phyloP scores from a whole-genome alignment of 2,797 vertebrate species.

The Pseudocheirus occidentalis region DNA sequence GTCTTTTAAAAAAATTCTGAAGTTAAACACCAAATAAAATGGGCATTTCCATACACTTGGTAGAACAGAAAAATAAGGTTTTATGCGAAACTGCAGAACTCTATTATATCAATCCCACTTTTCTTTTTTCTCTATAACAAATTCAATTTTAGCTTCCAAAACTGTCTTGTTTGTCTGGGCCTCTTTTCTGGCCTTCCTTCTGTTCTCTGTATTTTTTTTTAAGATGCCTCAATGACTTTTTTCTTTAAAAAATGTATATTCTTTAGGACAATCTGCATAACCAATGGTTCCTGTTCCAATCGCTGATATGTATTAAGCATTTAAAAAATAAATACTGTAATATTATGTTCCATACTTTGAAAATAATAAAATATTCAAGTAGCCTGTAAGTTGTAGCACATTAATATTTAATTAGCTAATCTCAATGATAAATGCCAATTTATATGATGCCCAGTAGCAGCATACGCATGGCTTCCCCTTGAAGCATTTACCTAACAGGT shows the following conservation, averaged over 20 bases:
- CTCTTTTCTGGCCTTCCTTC: not conserved
- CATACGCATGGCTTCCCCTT: constrained; percentile 16
- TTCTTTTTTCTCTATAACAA: not conserved
- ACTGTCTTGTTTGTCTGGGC: not conserved
- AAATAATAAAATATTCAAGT: constrained; percentile 73
- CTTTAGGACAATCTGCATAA: constrained; percentile 54
- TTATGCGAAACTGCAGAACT: not conserved
- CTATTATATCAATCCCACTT: not conserved
- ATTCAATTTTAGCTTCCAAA: not conserved
- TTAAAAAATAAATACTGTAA: constrained; percentile 69
- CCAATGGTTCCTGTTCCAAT: constrained; percentile 67
- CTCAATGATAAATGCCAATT: constrained; percentile 62
- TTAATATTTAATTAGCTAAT: constrained; percentile 70
- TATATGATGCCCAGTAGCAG: constrained; percentile 26
- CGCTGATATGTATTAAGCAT: constrained; percentile 67
- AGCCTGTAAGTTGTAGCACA: constrained; percentile 74
- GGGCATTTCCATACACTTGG: not conserved
- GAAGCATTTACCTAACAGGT: constrained; percentile 46
- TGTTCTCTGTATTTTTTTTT: not conserved
- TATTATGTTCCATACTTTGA: constrained; percentile 62
- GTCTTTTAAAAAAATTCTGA: not conserved
- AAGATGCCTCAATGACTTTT: not conserved
- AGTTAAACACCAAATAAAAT: not conserved
- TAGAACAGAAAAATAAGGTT: not conserved
- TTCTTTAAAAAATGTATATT: constrained; percentile 28